These are phyloP conservation scores for Cataglyphis rosenhaueri DNA, from an alignment of 2,888 invertebrate species.

Conservation along the genomic window DNA sequence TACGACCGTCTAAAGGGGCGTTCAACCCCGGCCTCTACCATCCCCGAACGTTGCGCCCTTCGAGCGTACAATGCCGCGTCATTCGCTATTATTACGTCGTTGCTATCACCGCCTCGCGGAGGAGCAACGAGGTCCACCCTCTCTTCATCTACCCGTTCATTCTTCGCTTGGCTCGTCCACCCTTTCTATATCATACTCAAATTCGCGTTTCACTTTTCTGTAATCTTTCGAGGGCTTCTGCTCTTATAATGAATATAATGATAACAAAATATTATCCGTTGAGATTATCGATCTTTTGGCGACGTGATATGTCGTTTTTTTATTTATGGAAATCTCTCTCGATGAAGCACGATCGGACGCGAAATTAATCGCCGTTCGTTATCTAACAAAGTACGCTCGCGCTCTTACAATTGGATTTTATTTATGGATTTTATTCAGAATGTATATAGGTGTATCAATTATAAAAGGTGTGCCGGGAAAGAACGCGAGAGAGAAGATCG, in stretches of 20 bases:
- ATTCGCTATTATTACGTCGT: slow-evolving; percentile 83
- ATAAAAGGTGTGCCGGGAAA: slow-evolving; percentile 65
- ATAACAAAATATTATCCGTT: slow-evolving; percentile 31
- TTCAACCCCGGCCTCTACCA: slow-evolving; percentile 71
- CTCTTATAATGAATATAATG: slow-evolving; percentile 18
- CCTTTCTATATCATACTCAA: neutral
- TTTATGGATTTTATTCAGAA: slow-evolving; percentile 56
- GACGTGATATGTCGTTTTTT: slow-evolving; percentile 8
- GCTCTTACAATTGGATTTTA: slow-evolving; percentile 58
- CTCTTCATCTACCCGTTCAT: slow-evolving; percentile 34
- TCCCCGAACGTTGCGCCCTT: slow-evolving; percentile 70
- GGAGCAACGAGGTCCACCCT: slow-evolving; percentile 65
- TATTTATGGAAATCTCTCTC: slow-evolving; percentile 19
- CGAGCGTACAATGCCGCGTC: slow-evolving; percentile 80
- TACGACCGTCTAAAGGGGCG: slow-evolving; percentile 83
- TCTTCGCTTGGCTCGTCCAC: slow-evolving; percentile 30
- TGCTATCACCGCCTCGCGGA: slow-evolving; percentile 79
- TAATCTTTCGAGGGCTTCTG: neutral
- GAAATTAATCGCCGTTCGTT: slow-evolving; percentile 58
- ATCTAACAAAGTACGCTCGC: slow-evolving; percentile 35
- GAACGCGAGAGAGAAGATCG: slow-evolving; percentile 67
- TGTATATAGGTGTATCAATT: slow-evolving; percentile 73
- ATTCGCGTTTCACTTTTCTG: slow-evolving; percentile 43
- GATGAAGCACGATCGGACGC: slow-evolving; percentile 21
- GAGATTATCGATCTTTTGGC: slow-evolving; percentile 42